Conservation (phyloP, 2,888 invertebrate species). For the Hyposoter dolosus region DNA sequence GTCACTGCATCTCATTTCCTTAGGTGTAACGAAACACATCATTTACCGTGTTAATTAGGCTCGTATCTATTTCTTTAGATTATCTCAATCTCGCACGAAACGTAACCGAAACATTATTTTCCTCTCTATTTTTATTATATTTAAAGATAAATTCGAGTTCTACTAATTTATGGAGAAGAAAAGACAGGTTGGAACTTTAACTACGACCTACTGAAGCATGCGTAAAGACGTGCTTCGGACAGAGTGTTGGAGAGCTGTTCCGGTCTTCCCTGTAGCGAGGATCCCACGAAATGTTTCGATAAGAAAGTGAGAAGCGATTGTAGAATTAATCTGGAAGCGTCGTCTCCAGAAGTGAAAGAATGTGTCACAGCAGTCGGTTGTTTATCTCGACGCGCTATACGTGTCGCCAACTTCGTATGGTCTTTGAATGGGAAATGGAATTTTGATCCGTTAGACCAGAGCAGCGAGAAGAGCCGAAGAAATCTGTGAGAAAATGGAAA, state of each 20-base stretch:
- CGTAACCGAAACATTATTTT: not conserved
- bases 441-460: conserved; percentile 13
- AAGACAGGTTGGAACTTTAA: not conserved
- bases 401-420: conserved; percentile 21
- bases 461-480: not conserved
- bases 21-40: conserved; percentile 67
- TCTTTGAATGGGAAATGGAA: conserved; percentile 51
- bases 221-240: not conserved
- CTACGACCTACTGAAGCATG: conserved; percentile 7
- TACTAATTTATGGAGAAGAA: conserved; percentile 15
- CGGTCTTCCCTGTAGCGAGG: not conserved
- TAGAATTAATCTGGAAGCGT: conserved; percentile 29
- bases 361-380: conserved; percentile 30
- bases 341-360: not conserved
- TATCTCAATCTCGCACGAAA: conserved; percentile 34
- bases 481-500: conserved; percentile 52
- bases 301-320: conserved; percentile 47
- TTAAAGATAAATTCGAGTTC: not conserved
- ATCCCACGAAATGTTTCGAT: conserved; percentile 46
- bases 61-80: conserved; percentile 1
- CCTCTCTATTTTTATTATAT: not conserved
- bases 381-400: not conserved
- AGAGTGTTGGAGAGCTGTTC: conserved; percentile 9
- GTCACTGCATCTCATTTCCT: conserved; percentile 71
- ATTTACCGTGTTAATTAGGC: conserved; percentile 50